phyloP scores from a whole-genome alignment of 2,797 vertebrate species.

The Syncerus caffer region DNA sequence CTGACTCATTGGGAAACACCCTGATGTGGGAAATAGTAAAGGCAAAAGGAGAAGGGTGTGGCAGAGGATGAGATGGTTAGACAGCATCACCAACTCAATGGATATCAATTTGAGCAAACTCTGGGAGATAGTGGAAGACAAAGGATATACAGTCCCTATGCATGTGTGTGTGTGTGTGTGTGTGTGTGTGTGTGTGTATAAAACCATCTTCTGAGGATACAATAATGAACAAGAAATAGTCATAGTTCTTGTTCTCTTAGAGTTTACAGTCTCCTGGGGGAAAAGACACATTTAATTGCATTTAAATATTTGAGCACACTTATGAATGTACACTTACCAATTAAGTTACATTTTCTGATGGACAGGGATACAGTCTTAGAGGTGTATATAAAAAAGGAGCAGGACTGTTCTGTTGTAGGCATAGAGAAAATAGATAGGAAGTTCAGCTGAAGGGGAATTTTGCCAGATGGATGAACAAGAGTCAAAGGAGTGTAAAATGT shows the following conservation, averaged over 20 bases:
- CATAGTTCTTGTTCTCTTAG: not conserved
- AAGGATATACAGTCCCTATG: not conserved
- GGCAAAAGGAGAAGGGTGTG: not conserved
- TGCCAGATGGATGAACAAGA: not conserved
- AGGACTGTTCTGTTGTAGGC: not conserved
- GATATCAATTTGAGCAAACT: not conserved
- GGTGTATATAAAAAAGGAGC: not conserved
- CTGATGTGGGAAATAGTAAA: not conserved
- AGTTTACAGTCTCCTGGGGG: not conserved
- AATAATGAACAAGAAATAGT: constrained; percentile 2
- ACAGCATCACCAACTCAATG: not conserved
- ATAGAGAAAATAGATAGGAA: not conserved
- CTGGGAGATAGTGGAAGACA: not conserved
- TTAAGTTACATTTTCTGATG: not conserved
- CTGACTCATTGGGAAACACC: not conserved
- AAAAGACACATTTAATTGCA: not conserved
- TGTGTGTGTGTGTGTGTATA: too few species aligned
- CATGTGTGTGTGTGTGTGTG: not conserved
- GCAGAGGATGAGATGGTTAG: not conserved
- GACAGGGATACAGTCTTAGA: not conserved
- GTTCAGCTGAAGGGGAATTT: constrained; percentile 9
- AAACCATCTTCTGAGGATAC: not conserved
- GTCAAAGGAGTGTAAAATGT: not conserved
- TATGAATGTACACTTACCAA: constrained; percentile 6
- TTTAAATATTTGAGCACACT: not conserved